These are phyloP conservation scores for Megaceryle torquata DNA, from an alignment of 2,113 vertebrate genomes.

Conservation along the genomic window DNA sequence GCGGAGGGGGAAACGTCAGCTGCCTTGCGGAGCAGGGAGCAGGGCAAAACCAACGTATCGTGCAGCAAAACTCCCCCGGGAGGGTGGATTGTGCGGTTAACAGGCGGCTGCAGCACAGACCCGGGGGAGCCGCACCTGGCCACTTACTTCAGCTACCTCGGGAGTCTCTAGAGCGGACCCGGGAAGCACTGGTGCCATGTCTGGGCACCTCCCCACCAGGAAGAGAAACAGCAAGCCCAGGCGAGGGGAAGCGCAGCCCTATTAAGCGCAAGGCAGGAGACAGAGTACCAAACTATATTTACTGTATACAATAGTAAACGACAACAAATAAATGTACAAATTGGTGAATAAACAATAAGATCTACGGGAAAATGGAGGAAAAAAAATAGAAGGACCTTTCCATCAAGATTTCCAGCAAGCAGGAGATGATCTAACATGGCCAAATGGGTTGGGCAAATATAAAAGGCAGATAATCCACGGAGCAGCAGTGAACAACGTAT, in stretches of 20 bases:
- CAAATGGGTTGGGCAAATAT: background rate
- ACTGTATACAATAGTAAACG: constrained; percentile 88
- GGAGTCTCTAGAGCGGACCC: rapidly evolving
- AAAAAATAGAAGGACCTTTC: background rate
- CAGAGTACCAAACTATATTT: constrained; percentile 87
- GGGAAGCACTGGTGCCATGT: rapidly evolving
- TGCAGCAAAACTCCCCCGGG: rapidly evolving
- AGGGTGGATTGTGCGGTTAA: background rate
- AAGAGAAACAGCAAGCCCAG: background rate
- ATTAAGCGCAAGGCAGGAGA: background rate
- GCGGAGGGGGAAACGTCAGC: background rate
- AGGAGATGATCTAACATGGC: background rate
- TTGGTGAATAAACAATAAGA: constrained; percentile 76
- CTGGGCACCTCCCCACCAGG: too few species aligned
- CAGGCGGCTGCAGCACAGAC: rapidly evolving
- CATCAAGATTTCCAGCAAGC: background rate
- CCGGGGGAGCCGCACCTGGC: rapidly evolving
- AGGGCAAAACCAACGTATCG: rapidly evolving
- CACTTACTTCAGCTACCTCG: rapidly evolving
- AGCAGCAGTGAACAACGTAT: background rate
- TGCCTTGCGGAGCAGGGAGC: rapidly evolving
- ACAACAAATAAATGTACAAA: constrained; percentile 85
- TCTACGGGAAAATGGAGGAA: background rate
- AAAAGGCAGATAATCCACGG: background rate
- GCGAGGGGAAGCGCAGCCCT: background rate